Percentiles rank a stretch among this genome's conserved stretches.
phyloP scores from a whole-genome alignment of 2,113 vertebrate genomes.

The Myrmophylax atrothorax region DNA sequence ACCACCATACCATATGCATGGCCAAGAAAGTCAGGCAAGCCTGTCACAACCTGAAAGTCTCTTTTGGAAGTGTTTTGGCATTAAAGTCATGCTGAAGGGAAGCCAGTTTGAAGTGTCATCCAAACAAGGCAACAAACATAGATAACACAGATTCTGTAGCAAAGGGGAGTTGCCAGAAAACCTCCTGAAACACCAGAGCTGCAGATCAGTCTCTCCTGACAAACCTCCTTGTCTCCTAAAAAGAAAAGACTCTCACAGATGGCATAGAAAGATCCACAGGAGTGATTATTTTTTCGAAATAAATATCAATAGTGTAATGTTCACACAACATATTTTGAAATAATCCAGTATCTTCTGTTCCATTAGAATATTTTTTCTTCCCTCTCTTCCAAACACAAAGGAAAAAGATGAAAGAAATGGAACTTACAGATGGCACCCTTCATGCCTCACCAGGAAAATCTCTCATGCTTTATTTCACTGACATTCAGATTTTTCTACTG shows the following conservation, averaged over 20 bases:
- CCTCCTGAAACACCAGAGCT: background rate
- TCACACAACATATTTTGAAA: background rate
- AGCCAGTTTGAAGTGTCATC: background rate
- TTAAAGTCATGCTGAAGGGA: background rate
- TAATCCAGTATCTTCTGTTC: background rate
- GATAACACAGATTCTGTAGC: background rate
- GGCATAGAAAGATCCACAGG: background rate
- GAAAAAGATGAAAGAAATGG: background rate
- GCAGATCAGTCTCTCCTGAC: background rate
- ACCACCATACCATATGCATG: background rate
- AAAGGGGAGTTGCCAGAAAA: background rate
- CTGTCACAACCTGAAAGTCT: background rate
- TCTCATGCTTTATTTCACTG: slow-evolving; percentile 8
- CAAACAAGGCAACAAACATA: background rate
- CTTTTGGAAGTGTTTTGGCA: background rate
- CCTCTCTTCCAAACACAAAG: background rate
- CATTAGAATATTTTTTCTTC: background rate
- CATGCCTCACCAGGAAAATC: background rate
- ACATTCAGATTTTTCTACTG: background rate
- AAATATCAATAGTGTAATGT: background rate
- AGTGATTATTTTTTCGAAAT: background rate
- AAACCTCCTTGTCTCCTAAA: background rate
- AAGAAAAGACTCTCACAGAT: background rate
- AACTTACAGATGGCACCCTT: background rate
- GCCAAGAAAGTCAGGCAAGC: slow-evolving; percentile 1